Percentiles rank a stretch among this genome's conserved stretches.
Evolutionary conservation across 2,797 vertebrate genomes (phyloP).

Genomic region (Enteromius argenteus): DNA sequence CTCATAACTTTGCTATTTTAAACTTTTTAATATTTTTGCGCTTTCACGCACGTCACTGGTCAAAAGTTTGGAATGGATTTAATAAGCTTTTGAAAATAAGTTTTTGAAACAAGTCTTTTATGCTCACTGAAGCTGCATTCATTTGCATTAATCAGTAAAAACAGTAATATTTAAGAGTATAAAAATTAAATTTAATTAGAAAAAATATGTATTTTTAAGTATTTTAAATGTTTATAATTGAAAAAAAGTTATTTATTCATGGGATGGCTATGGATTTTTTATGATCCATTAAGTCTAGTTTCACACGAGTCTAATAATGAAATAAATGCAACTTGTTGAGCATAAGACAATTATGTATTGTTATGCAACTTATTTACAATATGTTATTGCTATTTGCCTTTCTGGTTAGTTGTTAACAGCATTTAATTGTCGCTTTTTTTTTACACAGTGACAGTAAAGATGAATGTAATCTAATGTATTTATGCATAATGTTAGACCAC

Average conservation of each 20-base stretch:
- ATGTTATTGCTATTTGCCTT: not conserved
- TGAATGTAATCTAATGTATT: not conserved
- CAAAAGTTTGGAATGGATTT: not conserved
- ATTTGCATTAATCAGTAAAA: not conserved
- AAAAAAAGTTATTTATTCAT: not conserved
- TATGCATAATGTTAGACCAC: not conserved
- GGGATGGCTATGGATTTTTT: not conserved
- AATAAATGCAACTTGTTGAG: not conserved
- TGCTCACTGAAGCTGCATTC: not conserved
- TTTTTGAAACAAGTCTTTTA: not conserved
- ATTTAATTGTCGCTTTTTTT: not conserved
- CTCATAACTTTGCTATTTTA: not conserved
- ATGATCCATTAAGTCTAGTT: not conserved
- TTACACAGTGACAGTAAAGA: not conserved
- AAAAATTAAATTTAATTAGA: not conserved
- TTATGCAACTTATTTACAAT: not conserved
- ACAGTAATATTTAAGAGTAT: not conserved
- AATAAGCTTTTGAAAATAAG: not conserved
- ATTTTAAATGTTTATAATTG: not conserved
- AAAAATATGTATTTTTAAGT: not conserved
- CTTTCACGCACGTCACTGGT: not conserved
- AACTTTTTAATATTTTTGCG: not conserved
- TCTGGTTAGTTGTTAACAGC: not conserved
- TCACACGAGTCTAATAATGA: not conserved
- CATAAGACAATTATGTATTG: not conserved